Percentiles rank a stretch among this genome's conserved stretches.
Evolutionary conservation across 2,797 vertebrate genomes (phyloP).

Genomic region (Jordanella pulchra): DNA sequence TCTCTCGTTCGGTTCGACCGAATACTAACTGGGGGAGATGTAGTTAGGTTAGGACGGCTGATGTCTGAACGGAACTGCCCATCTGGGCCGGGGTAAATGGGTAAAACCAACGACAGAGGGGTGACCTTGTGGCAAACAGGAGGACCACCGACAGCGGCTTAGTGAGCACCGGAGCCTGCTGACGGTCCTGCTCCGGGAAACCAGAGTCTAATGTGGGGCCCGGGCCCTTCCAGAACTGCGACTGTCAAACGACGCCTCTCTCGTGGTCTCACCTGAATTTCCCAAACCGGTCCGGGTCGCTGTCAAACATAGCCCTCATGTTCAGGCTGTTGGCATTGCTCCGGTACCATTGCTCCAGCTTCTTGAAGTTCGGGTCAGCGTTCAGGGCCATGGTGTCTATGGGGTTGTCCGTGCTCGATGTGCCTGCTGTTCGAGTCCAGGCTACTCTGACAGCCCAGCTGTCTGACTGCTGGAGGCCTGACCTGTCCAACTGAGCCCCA

Average conservation of each 20-base stretch:
- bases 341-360: constrained; percentile 82
- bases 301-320: constrained; percentile 84
- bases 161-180: background rate
- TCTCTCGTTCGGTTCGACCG: background rate
- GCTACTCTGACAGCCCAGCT: background rate
- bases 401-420: background rate
- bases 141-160: background rate
- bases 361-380: constrained; percentile 79
- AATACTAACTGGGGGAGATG: too few species aligned
- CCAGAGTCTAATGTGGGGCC: background rate
- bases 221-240: background rate
- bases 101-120: background rate
- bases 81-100: background rate
- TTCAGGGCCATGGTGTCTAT: constrained; percentile 79
- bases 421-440: too few species aligned
- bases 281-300: constrained; percentile 81
- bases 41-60: background rate
- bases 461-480: background rate
- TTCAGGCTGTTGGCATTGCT: constrained; percentile 73
- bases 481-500: background rate
- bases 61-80: too few species aligned
- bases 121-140: constrained; percentile 53
- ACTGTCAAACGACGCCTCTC: background rate
- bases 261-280: constrained; percentile 80
- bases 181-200: background rate